phyloP scores from a whole-genome alignment of 1,140 invertebrate species.

The Scaptomyza hsui region DNA sequence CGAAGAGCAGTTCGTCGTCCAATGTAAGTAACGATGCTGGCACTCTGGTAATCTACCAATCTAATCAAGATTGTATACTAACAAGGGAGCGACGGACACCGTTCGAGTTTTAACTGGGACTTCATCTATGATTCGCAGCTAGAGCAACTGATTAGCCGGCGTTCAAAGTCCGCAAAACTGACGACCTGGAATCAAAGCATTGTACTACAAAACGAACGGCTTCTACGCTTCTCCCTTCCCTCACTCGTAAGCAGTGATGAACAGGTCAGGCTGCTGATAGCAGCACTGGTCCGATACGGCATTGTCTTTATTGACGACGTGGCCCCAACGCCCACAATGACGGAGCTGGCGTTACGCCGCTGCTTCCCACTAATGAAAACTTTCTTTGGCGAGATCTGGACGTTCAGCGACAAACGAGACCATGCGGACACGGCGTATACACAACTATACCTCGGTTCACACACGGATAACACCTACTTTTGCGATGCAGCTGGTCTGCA shows the following conservation, averaged over 20 bases:
- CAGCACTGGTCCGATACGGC: constrained; percentile 69
- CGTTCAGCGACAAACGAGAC: constrained; percentile 85
- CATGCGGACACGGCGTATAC: constrained; percentile 89
- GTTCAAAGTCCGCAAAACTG: constrained; percentile 45
- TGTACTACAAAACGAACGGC: constrained; percentile 55
- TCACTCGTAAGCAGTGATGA: constrained; percentile 51
- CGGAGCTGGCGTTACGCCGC: constrained; percentile 72
- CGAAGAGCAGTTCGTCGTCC: constrained; percentile 17
- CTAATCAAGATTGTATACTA: not conserved
- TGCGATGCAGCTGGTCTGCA: constrained; percentile 89
- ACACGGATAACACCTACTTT: constrained; percentile 90
- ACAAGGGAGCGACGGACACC: constrained; percentile 75
- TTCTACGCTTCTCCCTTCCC: constrained; percentile 53
- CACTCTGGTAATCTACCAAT: no score
- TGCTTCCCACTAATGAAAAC: constrained; percentile 86
- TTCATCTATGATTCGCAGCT: constrained; percentile 64
- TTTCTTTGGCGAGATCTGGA: constrained; percentile 88
- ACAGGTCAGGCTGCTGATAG: constrained; percentile 49
- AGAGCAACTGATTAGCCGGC: constrained; percentile 51
- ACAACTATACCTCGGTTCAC: constrained; percentile 84
- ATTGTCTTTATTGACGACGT: constrained; percentile 79
- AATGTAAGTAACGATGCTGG: constrained; percentile 40
- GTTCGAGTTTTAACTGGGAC: constrained; percentile 62
- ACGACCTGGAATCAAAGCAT: constrained; percentile 69
- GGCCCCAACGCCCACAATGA: constrained; percentile 68